Percentiles rank a stretch among this genome's conserved stretches.
These are phyloP conservation scores for Mola mola DNA, from an alignment of 2,113 vertebrate genomes.

Conservation along the genomic window DNA sequence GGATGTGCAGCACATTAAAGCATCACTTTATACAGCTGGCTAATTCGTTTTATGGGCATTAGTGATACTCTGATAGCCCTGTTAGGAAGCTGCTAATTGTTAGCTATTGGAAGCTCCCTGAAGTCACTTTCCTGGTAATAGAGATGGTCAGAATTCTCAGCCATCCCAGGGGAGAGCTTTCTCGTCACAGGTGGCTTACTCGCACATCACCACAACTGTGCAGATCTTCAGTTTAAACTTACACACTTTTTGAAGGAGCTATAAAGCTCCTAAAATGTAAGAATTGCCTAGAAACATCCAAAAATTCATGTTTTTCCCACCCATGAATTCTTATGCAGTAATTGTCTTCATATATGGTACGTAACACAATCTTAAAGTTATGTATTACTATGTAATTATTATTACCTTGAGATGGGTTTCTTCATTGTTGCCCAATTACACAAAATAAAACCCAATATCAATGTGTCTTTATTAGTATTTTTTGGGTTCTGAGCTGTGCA, in stretches of 20 bases:
- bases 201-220: not conserved
- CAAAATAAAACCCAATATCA: too few relatives aligned
- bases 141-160: conserved; percentile 51
- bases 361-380: too few relatives aligned
- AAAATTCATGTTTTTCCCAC: too few relatives aligned
- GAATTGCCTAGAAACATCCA: not conserved
- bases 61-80: conserved; percentile 50
- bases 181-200: conserved; percentile 26
- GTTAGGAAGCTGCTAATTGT: conserved; percentile 61
- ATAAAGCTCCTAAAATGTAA: conserved; percentile 5
- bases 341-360: too few relatives aligned
- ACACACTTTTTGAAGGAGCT: conserved; percentile 38
- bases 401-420: not conserved
- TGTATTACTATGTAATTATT: not conserved
- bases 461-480: too few relatives aligned
- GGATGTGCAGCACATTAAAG: conserved; percentile 7
- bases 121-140: conserved; percentile 63
- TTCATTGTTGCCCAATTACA: too few relatives aligned
- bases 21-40: conserved; percentile 22
- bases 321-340: too few relatives aligned
- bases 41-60: conserved; percentile 49
- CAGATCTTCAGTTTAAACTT: conserved; percentile 26
- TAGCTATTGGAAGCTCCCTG: conserved; percentile 48
- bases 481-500: too few relatives aligned
- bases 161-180: conserved; percentile 50